Percentiles rank a stretch among this genome's conserved stretches.
These are phyloP conservation scores for Drosophila bunnanda DNA, from an alignment of 2,888 invertebrate species.

Conservation along the genomic window DNA sequence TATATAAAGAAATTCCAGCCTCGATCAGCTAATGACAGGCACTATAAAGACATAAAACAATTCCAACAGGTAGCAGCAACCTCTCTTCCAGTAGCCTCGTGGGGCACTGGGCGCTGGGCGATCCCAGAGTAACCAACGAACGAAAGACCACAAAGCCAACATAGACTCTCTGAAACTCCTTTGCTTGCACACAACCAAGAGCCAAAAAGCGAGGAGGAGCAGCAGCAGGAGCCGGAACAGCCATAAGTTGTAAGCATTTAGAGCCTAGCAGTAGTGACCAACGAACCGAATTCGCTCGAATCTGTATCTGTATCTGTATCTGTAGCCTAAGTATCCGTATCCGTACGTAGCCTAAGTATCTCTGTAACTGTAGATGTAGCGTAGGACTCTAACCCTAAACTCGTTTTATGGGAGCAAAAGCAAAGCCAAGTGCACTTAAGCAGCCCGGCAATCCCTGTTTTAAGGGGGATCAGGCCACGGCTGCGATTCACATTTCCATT, in stretches of 20 bases:
- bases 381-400: constrained; percentile 39
- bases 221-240: constrained; percentile 60
- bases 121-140: not conserved
- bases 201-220: constrained; percentile 49
- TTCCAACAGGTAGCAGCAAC: not conserved
- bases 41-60: constrained; percentile 6
- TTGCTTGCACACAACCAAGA: constrained; percentile 56
- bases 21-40: not conserved
- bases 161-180: constrained; percentile 82
- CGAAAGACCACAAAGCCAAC: constrained; percentile 83
- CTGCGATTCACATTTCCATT: constrained; percentile 35
- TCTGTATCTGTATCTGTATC: constrained; percentile 13
- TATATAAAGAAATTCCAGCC: not conserved
- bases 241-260: constrained; percentile 83
- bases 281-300: constrained; percentile 15
- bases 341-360: constrained; percentile 17
- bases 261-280: constrained; percentile 45
- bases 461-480: constrained; percentile 22
- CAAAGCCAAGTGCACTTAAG: constrained; percentile 62
- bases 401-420: constrained; percentile 51
- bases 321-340: constrained; percentile 21
- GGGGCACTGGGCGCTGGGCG: constrained; percentile 10
- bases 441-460: constrained; percentile 33
- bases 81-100: not conserved
- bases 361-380: constrained; percentile 27